Base-by-base conservation (phyloP, 2,888 invertebrate species). In the Eristalinus sepulchralis region DNA sequence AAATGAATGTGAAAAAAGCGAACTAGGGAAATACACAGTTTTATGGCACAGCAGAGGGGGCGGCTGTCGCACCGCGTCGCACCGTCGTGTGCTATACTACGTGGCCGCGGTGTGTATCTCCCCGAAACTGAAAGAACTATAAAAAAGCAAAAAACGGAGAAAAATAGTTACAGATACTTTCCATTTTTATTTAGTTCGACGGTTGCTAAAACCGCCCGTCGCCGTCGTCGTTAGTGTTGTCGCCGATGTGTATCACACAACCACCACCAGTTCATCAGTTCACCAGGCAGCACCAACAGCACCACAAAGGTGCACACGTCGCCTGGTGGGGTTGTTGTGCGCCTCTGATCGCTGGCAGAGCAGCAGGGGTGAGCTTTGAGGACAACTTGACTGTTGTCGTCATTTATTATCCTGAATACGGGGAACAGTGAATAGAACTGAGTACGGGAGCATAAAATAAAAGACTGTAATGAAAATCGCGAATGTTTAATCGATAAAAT, bases 401-500 rank as follows among this genome's bases (percentile, higher is more conserved):
- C 83, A 86, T 83, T 86, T 86, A 83, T 86, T 86, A 86, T 86
- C 78, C 83, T 83, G 83, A 73, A 77, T 81, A 68, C 76, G 55
- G 71, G 36, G 75, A 71, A 72, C 59, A 47, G 31, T 62, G 2
- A 62, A 39, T 63, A 17, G 27, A 76, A 33, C 57, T 39, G 67
- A 62, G 10, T 64, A 75, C 67, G 34, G 20, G 39, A 59, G 73
- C 73, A 86, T 86, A 70, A 73, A 83, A 86, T 86, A 86, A 86
- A 86, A 83, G 70, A 83, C 64, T 71, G 73, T 86, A 87, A 83
- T 79, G 79, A 87, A 87, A 87, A 83, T 87, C 83, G 87, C 87
- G 87, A 87, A 87, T 87, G 87, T 87, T 87, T 87, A 87, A 87
- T 87, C 87, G 87, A 87, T 87, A 87, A 76, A 79, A 87, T 87